phyloP scores from a whole-genome alignment of 2,797 vertebrate genomes.

The Siniperca undulata region DNA sequence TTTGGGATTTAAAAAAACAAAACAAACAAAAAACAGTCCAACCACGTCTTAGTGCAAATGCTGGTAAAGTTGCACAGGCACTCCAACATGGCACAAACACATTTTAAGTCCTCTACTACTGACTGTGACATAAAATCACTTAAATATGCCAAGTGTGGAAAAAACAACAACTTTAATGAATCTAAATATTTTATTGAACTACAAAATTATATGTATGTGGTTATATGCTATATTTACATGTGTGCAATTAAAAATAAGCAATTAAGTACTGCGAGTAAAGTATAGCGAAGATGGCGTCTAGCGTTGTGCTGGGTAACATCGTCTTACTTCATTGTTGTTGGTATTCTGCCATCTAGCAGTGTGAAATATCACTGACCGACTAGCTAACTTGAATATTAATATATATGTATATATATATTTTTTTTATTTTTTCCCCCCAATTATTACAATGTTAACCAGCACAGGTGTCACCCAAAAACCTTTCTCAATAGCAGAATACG shows the following conservation, averaged over 20 bases:
- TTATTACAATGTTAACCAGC: not conserved
- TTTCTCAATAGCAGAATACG: not conserved
- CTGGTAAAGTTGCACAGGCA: slow-evolving; percentile 2
- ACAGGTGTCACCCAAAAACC: not conserved
- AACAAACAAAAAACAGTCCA: not conserved
- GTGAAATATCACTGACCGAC: not conserved
- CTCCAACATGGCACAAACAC: not conserved
- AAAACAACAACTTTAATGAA: not conserved
- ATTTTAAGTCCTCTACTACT: not conserved
- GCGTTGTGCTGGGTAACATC: not conserved
- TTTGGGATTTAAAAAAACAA: slow-evolving; percentile 13
- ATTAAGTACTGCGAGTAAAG: not conserved
- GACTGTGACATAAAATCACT: not conserved
- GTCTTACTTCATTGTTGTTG: not conserved
- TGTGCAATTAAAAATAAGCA: not conserved
- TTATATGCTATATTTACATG: not conserved
- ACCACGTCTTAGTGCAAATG: slow-evolving; percentile 1
- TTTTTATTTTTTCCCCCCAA: not conserved
- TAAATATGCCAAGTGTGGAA: not conserved
- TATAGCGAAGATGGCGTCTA: not conserved
- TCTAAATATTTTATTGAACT: not conserved
- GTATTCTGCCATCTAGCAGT: not conserved
- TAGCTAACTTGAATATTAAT: not conserved
- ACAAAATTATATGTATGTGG: not conserved
- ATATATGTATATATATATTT: too few species aligned